phyloP scores from a whole-genome alignment of 2,797 vertebrate species.

The Ibycter americanus region DNA sequence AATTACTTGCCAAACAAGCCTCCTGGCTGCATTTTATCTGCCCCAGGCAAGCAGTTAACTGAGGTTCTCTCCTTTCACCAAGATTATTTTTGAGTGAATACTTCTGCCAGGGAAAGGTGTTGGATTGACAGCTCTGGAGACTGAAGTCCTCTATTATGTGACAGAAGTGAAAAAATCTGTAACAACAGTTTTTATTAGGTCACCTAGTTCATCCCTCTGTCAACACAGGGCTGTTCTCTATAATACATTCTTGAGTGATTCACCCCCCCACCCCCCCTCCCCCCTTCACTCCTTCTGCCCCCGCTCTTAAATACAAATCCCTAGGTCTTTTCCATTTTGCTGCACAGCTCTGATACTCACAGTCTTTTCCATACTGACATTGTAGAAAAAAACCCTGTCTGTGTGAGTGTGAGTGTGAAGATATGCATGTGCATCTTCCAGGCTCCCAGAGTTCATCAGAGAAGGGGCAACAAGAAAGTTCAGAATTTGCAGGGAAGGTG shows the following conservation, averaged over 20 bases:
- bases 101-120: conserved; percentile 31
- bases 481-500: not conserved
- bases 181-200: conserved; percentile 66
- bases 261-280: not conserved
- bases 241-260: conserved; percentile 7
- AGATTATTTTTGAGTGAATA: conserved; percentile 58
- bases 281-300: not conserved
- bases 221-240: conserved; percentile 12
- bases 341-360: not conserved
- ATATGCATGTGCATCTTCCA: not conserved
- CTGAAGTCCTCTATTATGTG: conserved; percentile 47
- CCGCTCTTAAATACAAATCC: not conserved
- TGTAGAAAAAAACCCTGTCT: accelerated
- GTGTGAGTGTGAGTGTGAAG: not conserved
- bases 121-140: conserved; percentile 64
- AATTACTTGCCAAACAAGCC: conserved; percentile 61
- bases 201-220: conserved; percentile 50
- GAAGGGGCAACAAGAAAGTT: not conserved
- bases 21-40: conserved; percentile 47
- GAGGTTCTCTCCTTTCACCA: conserved; percentile 40
- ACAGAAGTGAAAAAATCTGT: conserved; percentile 45
- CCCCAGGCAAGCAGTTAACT: conserved; percentile 65
- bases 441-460: not conserved
- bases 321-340: not conserved
- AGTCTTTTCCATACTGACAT: not conserved